Evolutionary conservation across 2,113 vertebrate genomes (phyloP).

Genomic region (Ellobius talpinus): DNA sequence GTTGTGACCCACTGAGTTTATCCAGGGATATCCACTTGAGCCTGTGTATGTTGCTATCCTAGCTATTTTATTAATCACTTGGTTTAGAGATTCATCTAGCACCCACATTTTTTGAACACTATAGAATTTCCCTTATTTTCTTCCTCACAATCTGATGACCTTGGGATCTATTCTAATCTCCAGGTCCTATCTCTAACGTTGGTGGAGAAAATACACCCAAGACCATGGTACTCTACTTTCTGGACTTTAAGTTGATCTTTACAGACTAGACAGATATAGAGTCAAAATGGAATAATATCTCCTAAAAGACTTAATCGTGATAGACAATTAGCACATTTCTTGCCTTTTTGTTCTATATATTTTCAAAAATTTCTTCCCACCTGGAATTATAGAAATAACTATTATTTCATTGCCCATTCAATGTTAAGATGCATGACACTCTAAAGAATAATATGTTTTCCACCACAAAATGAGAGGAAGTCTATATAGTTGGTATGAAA

Average conservation of each 20-base stretch:
- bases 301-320: neutral
- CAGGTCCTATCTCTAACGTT: too few relatives aligned
- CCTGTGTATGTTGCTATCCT: too few relatives aligned
- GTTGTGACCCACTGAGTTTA: neutral
- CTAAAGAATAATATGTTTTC: neutral
- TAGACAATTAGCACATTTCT: neutral
- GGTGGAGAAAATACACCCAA: too few relatives aligned
- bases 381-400: neutral
- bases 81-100: too few relatives aligned
- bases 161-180: too few relatives aligned
- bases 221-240: too few relatives aligned
- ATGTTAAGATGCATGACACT: neutral
- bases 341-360: neutral
- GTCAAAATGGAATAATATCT: neutral
- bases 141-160: too few relatives aligned
- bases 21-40: neutral
- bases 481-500: neutral
- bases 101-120: too few relatives aligned
- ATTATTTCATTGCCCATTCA: neutral
- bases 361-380: neutral
- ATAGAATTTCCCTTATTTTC: too few relatives aligned
- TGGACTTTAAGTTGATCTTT: neutral
- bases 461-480: neutral
- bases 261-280: neutral
- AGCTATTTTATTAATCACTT: too few relatives aligned